phyloP scores from a whole-genome alignment of 2,113 vertebrate species.

The Felis catus region F.catus_Fca126_mat1.0 CM031421.1:40990501-40991000 shows the following conservation, averaged over 20 bases:
- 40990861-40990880: neutral
- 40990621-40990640: neutral
- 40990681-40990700: neutral
- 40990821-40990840: neutral
- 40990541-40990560: neutral
- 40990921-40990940: neutral
- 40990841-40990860: neutral
- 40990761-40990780: neutral
- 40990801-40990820: neutral
- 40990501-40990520: too few species aligned
- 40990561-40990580: neutral
- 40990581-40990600: neutral
- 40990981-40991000: neutral
- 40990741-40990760: neutral
- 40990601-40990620: neutral
- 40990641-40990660: neutral
- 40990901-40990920: neutral
- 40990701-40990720: neutral
- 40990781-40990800: neutral
- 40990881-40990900: neutral
- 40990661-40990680: neutral
- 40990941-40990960: neutral
- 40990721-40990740: neutral
- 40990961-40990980: neutral
- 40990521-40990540: neutral